Percentiles rank a stretch among this genome's conserved stretches.
These are phyloP conservation scores for Mastomys coucha DNA, from an alignment of 2,113 vertebrate species.

Conservation along the genomic window DNA sequence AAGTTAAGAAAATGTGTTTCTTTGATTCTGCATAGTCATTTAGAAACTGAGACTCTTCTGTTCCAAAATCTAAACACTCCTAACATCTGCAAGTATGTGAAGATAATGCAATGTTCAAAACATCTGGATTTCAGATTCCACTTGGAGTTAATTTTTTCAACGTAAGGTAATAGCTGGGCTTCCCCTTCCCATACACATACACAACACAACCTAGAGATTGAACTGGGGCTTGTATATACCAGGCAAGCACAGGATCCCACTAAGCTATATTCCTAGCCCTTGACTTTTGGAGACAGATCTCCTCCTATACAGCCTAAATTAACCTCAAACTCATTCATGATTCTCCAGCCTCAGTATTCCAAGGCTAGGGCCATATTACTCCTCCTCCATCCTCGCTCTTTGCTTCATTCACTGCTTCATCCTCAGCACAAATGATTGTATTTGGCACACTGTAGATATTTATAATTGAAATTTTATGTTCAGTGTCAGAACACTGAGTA, in stretches of 20 bases:
- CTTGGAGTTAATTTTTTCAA: conserved; percentile 40
- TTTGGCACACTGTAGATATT: background rate
- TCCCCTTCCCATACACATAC: background rate
- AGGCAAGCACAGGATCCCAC: background rate
- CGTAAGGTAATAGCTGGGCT: background rate
- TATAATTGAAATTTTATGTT: background rate
- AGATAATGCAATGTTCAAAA: background rate
- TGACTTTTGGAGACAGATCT: background rate
- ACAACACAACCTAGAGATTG: background rate
- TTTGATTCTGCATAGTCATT: background rate
- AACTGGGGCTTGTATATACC: background rate
- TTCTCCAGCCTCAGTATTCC: background rate
- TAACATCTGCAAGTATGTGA: background rate
- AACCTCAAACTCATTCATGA: background rate
- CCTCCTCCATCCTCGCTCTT: background rate
- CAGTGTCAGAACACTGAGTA: background rate
- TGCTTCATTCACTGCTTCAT: background rate
- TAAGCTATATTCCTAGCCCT: background rate
- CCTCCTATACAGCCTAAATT: background rate
- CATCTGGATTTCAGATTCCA: conserved; percentile 29
- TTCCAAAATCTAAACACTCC: background rate
- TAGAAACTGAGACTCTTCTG: background rate
- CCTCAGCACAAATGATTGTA: background rate
- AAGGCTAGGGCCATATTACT: background rate
- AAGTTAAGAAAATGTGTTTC: background rate